Evolutionary conservation across 1,140 invertebrate species (phyloP).

Genomic region (Formica exsecta): DNA sequence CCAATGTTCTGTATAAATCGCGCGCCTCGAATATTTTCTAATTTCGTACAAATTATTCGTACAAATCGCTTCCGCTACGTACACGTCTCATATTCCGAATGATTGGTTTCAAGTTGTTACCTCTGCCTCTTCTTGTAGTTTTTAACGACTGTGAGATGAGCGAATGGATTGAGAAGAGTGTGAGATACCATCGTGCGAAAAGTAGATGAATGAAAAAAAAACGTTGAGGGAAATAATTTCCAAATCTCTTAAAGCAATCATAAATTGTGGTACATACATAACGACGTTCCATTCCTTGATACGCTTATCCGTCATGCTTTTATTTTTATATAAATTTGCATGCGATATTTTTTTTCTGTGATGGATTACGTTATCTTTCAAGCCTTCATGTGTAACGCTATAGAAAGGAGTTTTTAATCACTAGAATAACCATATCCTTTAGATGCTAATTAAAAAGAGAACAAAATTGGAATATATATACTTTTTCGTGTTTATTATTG

Average conservation of each 20-base stretch:
- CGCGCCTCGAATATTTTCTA: constrained; percentile 64
- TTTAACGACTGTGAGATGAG: neutral
- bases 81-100: neutral
- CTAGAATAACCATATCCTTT: too few relatives aligned
- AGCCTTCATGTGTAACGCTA: too few relatives aligned
- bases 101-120: constrained; percentile 53
- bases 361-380: too few relatives aligned
- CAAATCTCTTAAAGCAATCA: neutral
- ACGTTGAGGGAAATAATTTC: neutral
- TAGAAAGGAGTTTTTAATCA: too few relatives aligned
- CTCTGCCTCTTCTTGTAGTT: constrained; percentile 1
- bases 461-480: too few relatives aligned
- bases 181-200: neutral
- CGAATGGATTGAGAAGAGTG: neutral
- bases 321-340: too few relatives aligned
- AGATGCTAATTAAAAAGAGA: too few relatives aligned
- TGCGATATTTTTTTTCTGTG: too few relatives aligned
- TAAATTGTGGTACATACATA: too few relatives aligned
- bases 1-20: constrained; percentile 43
- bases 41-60: neutral
- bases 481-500: too few relatives aligned
- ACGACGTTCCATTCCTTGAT: too few relatives aligned
- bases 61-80: constrained; percentile 20
- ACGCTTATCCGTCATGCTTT: too few relatives aligned
- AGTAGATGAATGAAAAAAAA: neutral